Percentiles rank a stretch among this genome's conserved stretches.
These are phyloP conservation scores for Pampusana beccarii DNA, from an alignment of 2,113 vertebrate species.

Conservation along the genomic window DNA sequence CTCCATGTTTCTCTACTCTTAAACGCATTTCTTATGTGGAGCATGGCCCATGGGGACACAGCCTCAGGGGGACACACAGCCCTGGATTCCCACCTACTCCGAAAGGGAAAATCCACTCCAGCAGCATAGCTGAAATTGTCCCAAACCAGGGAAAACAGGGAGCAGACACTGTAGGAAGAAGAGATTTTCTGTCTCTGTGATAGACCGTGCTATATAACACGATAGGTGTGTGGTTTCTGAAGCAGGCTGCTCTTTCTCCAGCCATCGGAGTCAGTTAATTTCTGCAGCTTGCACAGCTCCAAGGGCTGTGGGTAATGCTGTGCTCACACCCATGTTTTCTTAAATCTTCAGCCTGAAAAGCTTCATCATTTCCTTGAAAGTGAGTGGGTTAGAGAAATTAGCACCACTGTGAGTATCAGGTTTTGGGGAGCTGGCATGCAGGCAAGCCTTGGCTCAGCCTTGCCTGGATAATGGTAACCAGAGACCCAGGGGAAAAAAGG, in stretches of 20 bases:
- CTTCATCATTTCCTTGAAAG: conserved; percentile 26
- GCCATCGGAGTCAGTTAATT: not conserved
- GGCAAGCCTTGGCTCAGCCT: not conserved
- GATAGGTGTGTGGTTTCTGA: not conserved
- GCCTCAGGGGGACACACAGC: not conserved
- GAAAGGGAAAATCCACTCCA: not conserved
- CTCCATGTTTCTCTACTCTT: not conserved
- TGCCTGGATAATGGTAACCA: not conserved
- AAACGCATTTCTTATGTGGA: not conserved
- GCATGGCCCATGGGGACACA: accelerated
- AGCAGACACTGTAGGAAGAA: not conserved
- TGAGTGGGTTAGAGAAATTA: not conserved
- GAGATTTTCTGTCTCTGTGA: not conserved
- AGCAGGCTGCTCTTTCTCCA: not conserved
- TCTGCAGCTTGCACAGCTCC: not conserved
- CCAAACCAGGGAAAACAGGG: not conserved
- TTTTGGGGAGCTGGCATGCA: conserved; percentile 50
- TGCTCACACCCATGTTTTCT: not conserved
- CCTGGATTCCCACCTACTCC: not conserved
- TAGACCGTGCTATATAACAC: not conserved
- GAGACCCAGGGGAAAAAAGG: not conserved
- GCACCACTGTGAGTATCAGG: not conserved
- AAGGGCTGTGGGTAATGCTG: not conserved
- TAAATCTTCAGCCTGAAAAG: not conserved
- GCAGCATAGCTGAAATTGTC: not conserved